phyloP scores from a whole-genome alignment of 1,140 invertebrate genomes.

The Drosophila bocqueti region DNA sequence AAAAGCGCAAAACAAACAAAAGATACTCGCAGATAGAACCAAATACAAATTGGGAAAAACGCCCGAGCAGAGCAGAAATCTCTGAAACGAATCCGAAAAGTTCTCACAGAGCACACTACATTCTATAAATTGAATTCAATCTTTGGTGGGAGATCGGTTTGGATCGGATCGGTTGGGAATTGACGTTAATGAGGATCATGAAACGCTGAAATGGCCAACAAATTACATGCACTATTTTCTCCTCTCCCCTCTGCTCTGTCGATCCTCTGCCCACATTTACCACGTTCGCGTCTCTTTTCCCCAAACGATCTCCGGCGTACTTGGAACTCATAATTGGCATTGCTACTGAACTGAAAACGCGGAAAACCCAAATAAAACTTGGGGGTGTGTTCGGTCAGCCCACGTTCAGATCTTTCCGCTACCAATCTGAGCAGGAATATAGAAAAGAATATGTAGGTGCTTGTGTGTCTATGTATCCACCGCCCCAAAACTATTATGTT shows the following conservation, averaged over 20 bases:
- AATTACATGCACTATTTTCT: constrained; percentile 32
- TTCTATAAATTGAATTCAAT: constrained; percentile 50
- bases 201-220: constrained; percentile 68
- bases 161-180: constrained; percentile 57
- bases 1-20: constrained; percentile 63
- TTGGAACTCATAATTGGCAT: constrained; percentile 53
- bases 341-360: constrained; percentile 3
- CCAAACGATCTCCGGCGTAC: constrained; percentile 33
- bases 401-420: not conserved
- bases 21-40: constrained; percentile 37
- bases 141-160: constrained; percentile 42
- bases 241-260: not conserved
- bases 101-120: constrained; percentile 40
- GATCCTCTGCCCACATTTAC: not conserved
- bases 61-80: constrained; percentile 36
- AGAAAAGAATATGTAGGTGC: not conserved
- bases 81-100: constrained; percentile 49
- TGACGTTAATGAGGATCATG: constrained; percentile 77
- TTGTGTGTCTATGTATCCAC: not conserved
- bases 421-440: constrained; percentile 1
- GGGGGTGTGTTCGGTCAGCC: constrained; percentile 45
- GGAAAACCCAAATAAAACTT: constrained; percentile 8
- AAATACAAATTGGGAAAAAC: constrained; percentile 32
- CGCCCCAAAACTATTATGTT: constrained; percentile 13
- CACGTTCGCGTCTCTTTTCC: constrained; percentile 6